These are phyloP conservation scores for Littorina saxatilis DNA, from an alignment of 1,140 invertebrate genomes.

Conservation along the genomic window DNA sequence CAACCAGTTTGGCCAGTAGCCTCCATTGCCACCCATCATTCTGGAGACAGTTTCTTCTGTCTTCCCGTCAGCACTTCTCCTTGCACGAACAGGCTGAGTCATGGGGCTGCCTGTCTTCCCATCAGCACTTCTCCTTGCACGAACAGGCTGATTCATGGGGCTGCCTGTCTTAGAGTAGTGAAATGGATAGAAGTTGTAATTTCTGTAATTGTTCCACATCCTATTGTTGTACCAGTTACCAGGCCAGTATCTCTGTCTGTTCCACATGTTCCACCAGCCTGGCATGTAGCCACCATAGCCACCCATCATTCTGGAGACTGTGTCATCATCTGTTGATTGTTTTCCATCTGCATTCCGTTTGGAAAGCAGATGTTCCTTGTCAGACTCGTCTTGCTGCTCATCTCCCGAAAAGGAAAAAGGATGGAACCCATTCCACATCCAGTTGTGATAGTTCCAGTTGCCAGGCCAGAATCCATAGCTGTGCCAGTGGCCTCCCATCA, in stretches of 20 bases:
- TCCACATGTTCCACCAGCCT: slow-evolving; percentile 1
- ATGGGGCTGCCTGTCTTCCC: not conserved
- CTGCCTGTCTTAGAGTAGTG: not conserved
- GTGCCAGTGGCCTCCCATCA: not conserved
- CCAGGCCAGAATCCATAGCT: not conserved
- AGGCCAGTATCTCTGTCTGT: slow-evolving; percentile 10
- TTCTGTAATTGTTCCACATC: not conserved
- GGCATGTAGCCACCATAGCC: not conserved
- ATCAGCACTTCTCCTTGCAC: not conserved
- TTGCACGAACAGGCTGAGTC: not conserved
- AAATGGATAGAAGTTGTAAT: not conserved
- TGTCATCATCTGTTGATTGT: not conserved
- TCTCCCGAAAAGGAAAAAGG: not conserved
- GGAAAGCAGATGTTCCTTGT: not conserved
- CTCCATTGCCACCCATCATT: slow-evolving; percentile 6
- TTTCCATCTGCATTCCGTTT: slow-evolving; percentile 19
- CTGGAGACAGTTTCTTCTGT: slow-evolving; percentile 8
- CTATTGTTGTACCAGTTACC: not conserved
- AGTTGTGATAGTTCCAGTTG: too few relatives aligned
- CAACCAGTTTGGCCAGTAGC: slow-evolving; percentile 9
- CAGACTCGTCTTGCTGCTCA: not conserved
- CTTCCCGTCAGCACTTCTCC: not conserved
- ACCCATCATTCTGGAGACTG: slow-evolving; percentile 30
- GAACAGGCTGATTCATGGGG: not conserved
- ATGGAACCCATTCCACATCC: not conserved